Evolutionary conservation across 1,140 invertebrate genomes (phyloP), one percentile per base, ranked within the genome.

Genomic region (Drosophila bifasciata): DNA sequence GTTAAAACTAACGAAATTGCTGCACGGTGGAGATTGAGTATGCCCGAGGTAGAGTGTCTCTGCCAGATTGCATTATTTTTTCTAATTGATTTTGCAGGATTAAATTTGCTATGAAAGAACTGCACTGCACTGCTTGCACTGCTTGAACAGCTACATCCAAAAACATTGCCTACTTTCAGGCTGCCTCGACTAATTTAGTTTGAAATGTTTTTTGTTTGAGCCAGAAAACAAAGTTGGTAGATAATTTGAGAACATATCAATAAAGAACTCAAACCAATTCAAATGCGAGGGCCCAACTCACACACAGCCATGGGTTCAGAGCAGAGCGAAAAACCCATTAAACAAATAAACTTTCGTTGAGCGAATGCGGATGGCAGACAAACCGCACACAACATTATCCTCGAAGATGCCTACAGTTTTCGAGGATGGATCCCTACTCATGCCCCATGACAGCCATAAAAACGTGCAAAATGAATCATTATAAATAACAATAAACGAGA

Each of bases 401-500:
- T 48, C 58, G 71, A 23, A 19, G 60, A 62, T 25, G 59, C 70
- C 39, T 43, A 48, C 43, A 51, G 15, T 51, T 28, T 55, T 57
- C 58, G 40, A 3, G 8, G 8, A n/a, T n/a, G 19, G 50, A 51
- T 57, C 70, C 79, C 75, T 66, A 61, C 41, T 71, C 69, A 71
- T 13, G 49, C 68, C 68, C 55, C 78, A 49, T 61, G 73, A 60
- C 75, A 84, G 68, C 80, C 80, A 85, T 84, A 85, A 84, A 85
- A 85, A 83, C 63, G 79, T 79, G 80, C 72, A 79, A 84, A 84
- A 84, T 80, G 80, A 79, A 84, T 79, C 80, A 85, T 85, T 85
- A 84, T 84, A 84, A 84, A 84, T 84, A 84, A 84, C 80, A 84
- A 84, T 84, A 84, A 84, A 85, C 76, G 76, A 78, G 71, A 84